Evolutionary conservation across 2,888 invertebrate genomes (phyloP), one percentile per base, ranked within the genome.

Genomic region (Drosophila testacea): DNA sequence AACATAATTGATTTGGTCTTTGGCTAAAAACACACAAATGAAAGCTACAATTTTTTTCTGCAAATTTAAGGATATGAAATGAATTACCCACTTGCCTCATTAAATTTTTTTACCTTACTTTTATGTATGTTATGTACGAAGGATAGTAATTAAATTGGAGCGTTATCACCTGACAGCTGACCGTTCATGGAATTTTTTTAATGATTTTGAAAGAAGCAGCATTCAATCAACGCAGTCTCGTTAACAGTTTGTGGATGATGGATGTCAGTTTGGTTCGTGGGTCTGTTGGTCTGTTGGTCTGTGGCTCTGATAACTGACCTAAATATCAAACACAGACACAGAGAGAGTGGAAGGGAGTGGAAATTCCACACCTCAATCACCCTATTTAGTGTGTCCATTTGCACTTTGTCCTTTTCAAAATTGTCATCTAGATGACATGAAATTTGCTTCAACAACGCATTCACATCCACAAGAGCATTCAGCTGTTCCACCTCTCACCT

Each of bases 391-490:
- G 65, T 79, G 75, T 69, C 76, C 79, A 77, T 77, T 75, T 77
- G 69, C 79, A 74, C 75, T 79, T 76, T 65, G 75, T 65, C 65
- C 74, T 64, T 47, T 79, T 74, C 63, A 79, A 60, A 69, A 50
- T 60, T 77, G 76, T 79, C 76, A 77, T 75, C 62, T 54, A 54
- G 70, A 77, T 77, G 76, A 75, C 76, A 75, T 79, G 79, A 77
- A 77, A 79, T 79, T 66, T 77, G 79, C 79, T 79, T 75, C 69
- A 77, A 63, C 65, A 74, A 70, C 79, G 76, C 64, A 79, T 65
- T 78, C 79, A 47, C 69, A 55, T 52, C 36, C 30, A 44, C 48
- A 38, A 22, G n/a, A 42, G 42, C 38, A 51, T 59, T 56, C 51
- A 41, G 39, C 34, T 51, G 16, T 13, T 16, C 22, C 52, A 47